Base-by-base conservation (phyloP, 2,888 invertebrate species). In the Hyposoter dolosus region DNA sequence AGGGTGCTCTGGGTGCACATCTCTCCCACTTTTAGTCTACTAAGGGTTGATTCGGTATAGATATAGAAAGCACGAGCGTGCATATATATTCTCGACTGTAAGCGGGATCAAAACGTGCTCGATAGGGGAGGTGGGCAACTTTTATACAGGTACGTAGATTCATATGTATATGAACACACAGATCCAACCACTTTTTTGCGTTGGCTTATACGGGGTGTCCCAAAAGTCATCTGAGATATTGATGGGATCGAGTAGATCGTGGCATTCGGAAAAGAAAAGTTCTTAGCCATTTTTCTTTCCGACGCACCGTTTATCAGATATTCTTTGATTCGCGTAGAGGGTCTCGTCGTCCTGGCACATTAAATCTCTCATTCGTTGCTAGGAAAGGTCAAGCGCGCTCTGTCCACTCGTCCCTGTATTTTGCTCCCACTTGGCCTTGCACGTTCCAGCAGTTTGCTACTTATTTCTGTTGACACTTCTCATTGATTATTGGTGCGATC, bases 91-190 rank as follows among this genome's bases (percentile, higher is more conserved):
- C 72, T 47, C n/a, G 47, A 23, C 12, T 50, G n/a, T 47, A 47
- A 65, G 76, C 45, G 60, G 35, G n/a, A 60, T 75, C 17, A 75
- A 43, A 75, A 75, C 74, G 74, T 43, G 60, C 43, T 32, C 56
- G 56, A 56, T 56, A 56, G 56, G 40, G 17, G 19, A n/a, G n/a
- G 28, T n/a, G 10, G 17, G 17, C 28, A 60, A 45, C 74, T 45
- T 75, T 60, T 45, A 23, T 28, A 17, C 74, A 74, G 40, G 17
- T 74, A 35, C 23, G 43, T 19, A 66, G 12, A 32, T 32, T 28
- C 17, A 12, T 71, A 9, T 40, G 19, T 17, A 32, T 43, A 68
- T 45, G 9, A 19, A 23, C 45, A 1, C 7, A 19, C 43, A 68
- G 23, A 68, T 56, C 28, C 56, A 12, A 28, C 32, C 17, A n/a